A percentile compares a stretch with the other conserved stretches of the same genome.
Conservation (phyloP, 2,888 invertebrate genomes). For the Noctua pronuba region DNA sequence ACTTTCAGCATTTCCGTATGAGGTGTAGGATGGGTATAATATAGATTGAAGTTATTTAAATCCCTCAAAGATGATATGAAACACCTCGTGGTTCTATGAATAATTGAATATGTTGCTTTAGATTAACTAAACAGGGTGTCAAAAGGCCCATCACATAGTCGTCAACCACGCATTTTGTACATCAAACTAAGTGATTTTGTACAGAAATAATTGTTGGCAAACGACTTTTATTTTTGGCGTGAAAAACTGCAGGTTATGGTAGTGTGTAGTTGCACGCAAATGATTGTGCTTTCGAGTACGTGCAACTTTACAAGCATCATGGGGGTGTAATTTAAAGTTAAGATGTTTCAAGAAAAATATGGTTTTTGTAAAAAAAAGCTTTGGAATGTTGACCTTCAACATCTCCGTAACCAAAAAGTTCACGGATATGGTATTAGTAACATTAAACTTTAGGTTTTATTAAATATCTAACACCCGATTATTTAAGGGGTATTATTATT, state of each 20-base stretch:
- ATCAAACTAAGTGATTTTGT: not conserved
- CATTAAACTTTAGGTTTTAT: not conserved
- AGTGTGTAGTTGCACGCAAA: not conserved
- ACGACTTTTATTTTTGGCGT: not conserved
- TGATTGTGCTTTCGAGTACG: not conserved
- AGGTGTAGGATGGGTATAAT: conserved; percentile 14
- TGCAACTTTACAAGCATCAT: not conserved
- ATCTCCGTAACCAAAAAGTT: not conserved
- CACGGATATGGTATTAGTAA: not conserved
- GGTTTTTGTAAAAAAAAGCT: not conserved
- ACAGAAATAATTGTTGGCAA: not conserved
- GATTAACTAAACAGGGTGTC: not conserved
- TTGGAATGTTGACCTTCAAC: not conserved
- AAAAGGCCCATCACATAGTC: not conserved
- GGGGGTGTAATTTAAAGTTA: not conserved
- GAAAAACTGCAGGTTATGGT: not conserved
- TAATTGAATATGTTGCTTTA: not conserved
- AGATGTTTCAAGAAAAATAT: not conserved
- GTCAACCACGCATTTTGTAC: not conserved
- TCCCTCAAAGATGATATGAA: conserved; percentile 54
- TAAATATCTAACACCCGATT: not conserved
- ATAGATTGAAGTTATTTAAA: conserved; percentile 45
- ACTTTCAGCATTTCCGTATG: conserved; percentile 60
- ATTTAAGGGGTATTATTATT: conserved; percentile 17
- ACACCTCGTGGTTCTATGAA: not conserved